Base-by-base conservation (phyloP, 2,113 vertebrate species). In the Ceyx melanurus region DNA sequence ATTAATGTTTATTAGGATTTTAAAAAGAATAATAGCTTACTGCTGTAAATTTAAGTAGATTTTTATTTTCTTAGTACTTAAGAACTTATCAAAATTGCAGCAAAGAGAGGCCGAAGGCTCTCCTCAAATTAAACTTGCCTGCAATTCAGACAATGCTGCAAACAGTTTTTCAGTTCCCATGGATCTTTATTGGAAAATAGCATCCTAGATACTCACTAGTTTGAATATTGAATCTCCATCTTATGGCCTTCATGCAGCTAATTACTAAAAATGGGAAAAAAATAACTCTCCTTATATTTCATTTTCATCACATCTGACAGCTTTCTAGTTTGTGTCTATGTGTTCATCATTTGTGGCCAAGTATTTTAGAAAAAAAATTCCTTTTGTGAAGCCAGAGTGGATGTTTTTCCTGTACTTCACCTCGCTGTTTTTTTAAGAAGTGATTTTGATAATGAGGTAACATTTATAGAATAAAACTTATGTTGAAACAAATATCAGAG, bases 241-340 rank as follows among this genome's bases (percentile, higher is more conserved):
- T 88, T 66, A 70, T 1, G 33, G 31, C 33, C 67, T 87, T 58
- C 31, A 60, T 79, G 33, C 22, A 77, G 33, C 73, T 91, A 86
- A 62, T 82, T 89, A 84, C 79, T 91, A 89, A 95, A 91, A 46
- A 85, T 94, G 92, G 89, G 87, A 84, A 64, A 82, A 87, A 65
- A 65, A 11, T 72, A 79, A 73, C 89, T 92, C 35, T 73, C 35
- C 13, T 43, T 65, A 5, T 87, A 82, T 89, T 87, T 94, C 7
- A 89, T 82, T 92, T 85, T 54, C 79, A 37, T 92, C 57, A 72
- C 54, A 66, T 88, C 82, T 94, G 93, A 82, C 74, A 94, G 78
- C 75, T 92, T 89, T 82, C 45, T 73, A 76, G 58, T 73, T 82
- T 79, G 33, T 50, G 21, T 74, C 73, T 91, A 6, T 66, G 46